phyloP scores from a whole-genome alignment of 2,888 invertebrate genomes.

The Achlya flavicornis region DNA sequence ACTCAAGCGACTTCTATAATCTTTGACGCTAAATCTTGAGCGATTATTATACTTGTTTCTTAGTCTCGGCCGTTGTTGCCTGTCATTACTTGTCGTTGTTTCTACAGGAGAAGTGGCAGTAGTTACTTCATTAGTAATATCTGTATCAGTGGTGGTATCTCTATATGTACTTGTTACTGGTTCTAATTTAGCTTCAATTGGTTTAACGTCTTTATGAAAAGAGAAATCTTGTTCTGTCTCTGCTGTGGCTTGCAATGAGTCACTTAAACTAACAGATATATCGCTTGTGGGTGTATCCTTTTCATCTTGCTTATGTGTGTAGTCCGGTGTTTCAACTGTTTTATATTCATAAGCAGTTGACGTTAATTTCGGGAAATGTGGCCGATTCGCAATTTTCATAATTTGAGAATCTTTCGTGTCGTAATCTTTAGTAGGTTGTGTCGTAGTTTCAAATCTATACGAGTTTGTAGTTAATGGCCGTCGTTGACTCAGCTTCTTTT shows the following conservation, averaged over 20 bases:
- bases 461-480: constrained; percentile 62
- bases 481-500: constrained; percentile 69
- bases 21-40: constrained; percentile 90
- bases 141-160: constrained; percentile 59
- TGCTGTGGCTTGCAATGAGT: constrained; percentile 55
- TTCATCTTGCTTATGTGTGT: constrained; percentile 79
- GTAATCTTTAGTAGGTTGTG: constrained; percentile 52
- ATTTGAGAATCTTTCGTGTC: constrained; percentile 74
- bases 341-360: constrained; percentile 54
- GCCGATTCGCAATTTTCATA: constrained; percentile 79
- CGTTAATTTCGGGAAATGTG: constrained; percentile 54
- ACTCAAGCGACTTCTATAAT: constrained; percentile 87
- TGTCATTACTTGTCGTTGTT: constrained; percentile 53
- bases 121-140: constrained; percentile 43
- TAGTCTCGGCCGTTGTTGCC: constrained; percentile 63
- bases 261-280: constrained; percentile 66
- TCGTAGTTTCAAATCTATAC: constrained; percentile 67
- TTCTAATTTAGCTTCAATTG: constrained; percentile 71
- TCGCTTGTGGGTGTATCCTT: constrained; percentile 82
- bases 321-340: constrained; percentile 67
- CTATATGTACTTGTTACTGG: constrained; percentile 41
- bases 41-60: constrained; percentile 84
- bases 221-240: constrained; percentile 65
- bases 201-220: constrained; percentile 75
- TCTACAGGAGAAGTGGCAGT: constrained; percentile 62